A percentile compares a stretch with the other conserved stretches of the same genome.
phyloP scores from a whole-genome alignment of 2,113 vertebrate genomes.

The Nycticorax nycticorax region DNA sequence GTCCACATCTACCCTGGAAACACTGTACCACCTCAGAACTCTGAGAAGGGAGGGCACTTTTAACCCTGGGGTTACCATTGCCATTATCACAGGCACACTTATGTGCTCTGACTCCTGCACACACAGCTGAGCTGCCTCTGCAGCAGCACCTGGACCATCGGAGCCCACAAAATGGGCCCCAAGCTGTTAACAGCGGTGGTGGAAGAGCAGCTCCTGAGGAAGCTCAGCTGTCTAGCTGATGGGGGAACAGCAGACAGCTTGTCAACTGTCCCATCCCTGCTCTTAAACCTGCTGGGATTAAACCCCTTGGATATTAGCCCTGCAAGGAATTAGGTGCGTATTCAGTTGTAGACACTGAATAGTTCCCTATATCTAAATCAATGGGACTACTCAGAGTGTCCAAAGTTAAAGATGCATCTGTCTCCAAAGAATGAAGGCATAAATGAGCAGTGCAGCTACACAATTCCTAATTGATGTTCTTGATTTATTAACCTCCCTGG shows the following conservation, averaged over 20 bases:
- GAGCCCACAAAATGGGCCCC: background rate
- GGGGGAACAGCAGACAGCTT: background rate
- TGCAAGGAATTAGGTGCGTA: background rate
- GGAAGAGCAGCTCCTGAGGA: background rate
- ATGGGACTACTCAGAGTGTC: background rate
- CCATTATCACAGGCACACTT: background rate
- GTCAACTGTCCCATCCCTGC: background rate
- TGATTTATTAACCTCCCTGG: background rate
- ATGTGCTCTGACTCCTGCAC: background rate
- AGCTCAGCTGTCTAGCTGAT: background rate
- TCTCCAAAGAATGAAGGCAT: background rate
- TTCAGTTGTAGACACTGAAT: background rate
- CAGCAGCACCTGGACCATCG: background rate
- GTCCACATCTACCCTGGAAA: background rate
- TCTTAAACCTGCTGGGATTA: background rate
- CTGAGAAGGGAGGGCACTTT: background rate
- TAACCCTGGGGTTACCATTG: background rate
- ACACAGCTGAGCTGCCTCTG: background rate
- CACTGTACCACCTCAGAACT: background rate
- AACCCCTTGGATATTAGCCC: background rate
- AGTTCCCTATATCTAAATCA: background rate
- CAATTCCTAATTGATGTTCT: slow-evolving; percentile 18
- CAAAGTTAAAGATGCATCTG: background rate
- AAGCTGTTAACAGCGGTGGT: background rate
- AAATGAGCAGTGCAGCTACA: background rate